Evolutionary conservation across 1,140 invertebrate species (phyloP).

Genomic region (Battus philenor): DNA sequence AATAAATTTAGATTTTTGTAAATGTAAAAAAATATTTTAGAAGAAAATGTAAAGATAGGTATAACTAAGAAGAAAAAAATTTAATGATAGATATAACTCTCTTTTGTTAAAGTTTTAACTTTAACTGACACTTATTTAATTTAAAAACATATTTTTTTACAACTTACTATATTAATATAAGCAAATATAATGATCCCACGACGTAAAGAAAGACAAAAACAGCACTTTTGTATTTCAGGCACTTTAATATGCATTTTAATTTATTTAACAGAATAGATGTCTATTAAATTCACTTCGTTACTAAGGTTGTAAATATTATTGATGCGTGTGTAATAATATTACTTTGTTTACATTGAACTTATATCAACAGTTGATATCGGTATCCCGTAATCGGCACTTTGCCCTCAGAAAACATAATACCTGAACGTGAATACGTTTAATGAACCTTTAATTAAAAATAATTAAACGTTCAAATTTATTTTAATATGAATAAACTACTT

Average conservation of each 20-base stretch:
- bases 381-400: slow-evolving; percentile 1
- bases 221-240: slow-evolving; percentile 55
- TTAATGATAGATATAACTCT: too few species aligned
- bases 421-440: slow-evolving; percentile 31
- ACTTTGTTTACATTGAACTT: slow-evolving; percentile 7
- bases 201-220: slow-evolving; percentile 56
- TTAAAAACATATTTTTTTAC: too few species aligned
- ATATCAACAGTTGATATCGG: background rate
- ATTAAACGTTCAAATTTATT: too few species aligned
- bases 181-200: slow-evolving; percentile 61
- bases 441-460: slow-evolving; percentile 18
- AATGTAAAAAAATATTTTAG: too few species aligned
- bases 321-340: background rate
- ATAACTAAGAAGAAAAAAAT: too few species aligned
- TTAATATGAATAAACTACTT: too few species aligned
- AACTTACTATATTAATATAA: slow-evolving; percentile 58
- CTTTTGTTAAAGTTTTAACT: too few species aligned
- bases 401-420: slow-evolving; percentile 1
- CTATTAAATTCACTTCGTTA: slow-evolving; percentile 16
- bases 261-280: slow-evolving; percentile 7
- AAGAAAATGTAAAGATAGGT: too few species aligned
- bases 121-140: too few species aligned
- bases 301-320: slow-evolving; percentile 4
- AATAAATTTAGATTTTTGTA: too few species aligned
- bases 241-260: slow-evolving; percentile 47